Evolutionary conservation across 2,797 vertebrate genomes (phyloP), one percentile per base, ranked within the genome.

Genomic region (Xenentodon cancila): DNA sequence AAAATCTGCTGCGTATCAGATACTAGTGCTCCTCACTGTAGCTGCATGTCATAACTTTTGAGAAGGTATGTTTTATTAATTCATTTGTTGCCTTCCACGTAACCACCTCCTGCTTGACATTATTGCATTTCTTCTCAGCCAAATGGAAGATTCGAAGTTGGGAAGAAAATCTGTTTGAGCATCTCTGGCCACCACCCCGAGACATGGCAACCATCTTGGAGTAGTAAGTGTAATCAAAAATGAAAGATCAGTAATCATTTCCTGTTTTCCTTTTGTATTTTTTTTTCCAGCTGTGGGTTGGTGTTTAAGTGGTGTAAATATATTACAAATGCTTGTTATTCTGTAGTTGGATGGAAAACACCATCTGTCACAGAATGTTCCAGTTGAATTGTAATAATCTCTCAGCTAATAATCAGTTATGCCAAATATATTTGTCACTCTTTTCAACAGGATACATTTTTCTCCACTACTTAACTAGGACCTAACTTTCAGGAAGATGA

Each of bases 181-280:
- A 99, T 99, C 88, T 99, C 97, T 71, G 97, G 97, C 56, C 97
- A 99, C 87, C 97, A 99, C 87, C 97, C 97, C 59, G 97, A 99
- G 94, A 99, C 97, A 9, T 99, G 97, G 97, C 97, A 99, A 80
- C 97, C 97, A 5, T 99, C 97, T 0, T 99, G 97, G 97, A 99
- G 97, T 72, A 99, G 97, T 99, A 87, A 93, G 97, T 98, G 88
- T 64, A 17, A 42, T 58, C 15, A 44, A 18, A 51, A 43, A 17
- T 8, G 5, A 21, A 12, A 16, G 4, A 6, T 2, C 19, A 12
- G 45, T 18, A 20, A n/a, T 12, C 4, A 47, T 11, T 46, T 19
- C 34, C 34, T 34, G 9, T 11, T 37, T 37, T 37, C 9, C 3
- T 30, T 30, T 30, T 30, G 30, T 30, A 30, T 30, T 6, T 30